Evolutionary conservation across 1,140 invertebrate genomes (phyloP), one percentile per base, ranked within the genome.

Genomic region (Thaumetopoea pityocampa): DNA sequence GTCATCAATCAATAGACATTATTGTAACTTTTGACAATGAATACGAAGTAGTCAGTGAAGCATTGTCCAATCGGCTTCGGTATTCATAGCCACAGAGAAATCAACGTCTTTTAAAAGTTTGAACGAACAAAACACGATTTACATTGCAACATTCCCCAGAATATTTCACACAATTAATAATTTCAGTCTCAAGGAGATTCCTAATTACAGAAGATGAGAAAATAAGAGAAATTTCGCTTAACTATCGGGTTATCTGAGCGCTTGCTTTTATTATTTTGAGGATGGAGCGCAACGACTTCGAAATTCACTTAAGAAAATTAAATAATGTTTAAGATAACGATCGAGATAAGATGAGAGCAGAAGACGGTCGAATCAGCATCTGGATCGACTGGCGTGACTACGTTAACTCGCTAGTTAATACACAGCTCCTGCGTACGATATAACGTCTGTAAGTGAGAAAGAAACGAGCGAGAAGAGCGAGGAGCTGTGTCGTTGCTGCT

Each of bases 251-350:
- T 66, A 63, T 68, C 65, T 50, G 44, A 54, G 60, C 57, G 60
- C 45, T 67, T 48, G 57, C 53, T 62, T 45, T 57, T 64, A 73
- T 67, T 67, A 73, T 73, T 70, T 72, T 41, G 51, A 51, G 62
- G 53, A 61, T 55, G 61, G 59, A 53, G 56, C 52, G 53, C 57
- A 59, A 65, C 50, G 62, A 67, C 61, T 63, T 69, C 49, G 54
- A 76, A 76, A 72, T 72, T 77, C 60, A 65, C 61, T 73, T 73
- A 71, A 72, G 72, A 68, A 69, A 62, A 48, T 70, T 71, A 65
- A 70, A 61, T n/a, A n/a, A n/a, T n/a, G n/a, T n/a, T n/a, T n/a
- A 70, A 67, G 67, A 72, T 67, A 72, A 43, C 53, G 54, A 72
- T 70, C 62, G 51, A 46, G 59, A 62, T 58, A 61, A 69, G 66